Evolutionary conservation across 2,113 vertebrate genomes (phyloP), one percentile per base, ranked within the genome.

Genomic region (Phaethornis superciliosus): DNA sequence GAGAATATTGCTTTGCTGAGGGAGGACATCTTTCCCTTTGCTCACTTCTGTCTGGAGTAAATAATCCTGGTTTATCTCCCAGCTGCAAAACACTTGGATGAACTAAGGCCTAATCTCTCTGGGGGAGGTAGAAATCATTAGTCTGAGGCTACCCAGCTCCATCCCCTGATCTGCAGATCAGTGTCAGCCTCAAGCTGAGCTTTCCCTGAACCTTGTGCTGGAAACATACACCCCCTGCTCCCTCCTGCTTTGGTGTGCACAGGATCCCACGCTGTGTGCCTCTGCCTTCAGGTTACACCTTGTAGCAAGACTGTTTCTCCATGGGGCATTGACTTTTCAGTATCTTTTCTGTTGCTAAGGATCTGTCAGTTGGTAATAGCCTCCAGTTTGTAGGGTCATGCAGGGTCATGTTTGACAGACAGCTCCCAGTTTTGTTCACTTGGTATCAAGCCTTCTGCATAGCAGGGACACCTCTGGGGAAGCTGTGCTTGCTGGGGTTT

Each of bases 341-440:
- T 0, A 1, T 6, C 6, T 9, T 79, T 62, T 1, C 40, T 21
- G 0, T 4, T 23, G 27, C 10, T 3, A 20, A 14, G 26, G 9
- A 1, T 7, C 4, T 4, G 3, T 24, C 51, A 15, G 21, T 21
- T 37, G 23, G 20, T 51, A 42, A 15, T 7, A 35, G 7, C 33
- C 3, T 3, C 18, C 52, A 4, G 15, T 20, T 30, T 49, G 22
- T n/a, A 40, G 54, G 83, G 72, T 71, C 27, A 4, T 11, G 3
- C 1, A 4, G 18, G 54, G 35, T 27, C 46, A 22, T 4, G 1
- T 35, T 6, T 37, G 49, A 15, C 4, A 20, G 49, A 13, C 3
- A 20, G 33, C 21, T 63, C 22, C 42, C 47, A 2, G 33, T 18
- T 4, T 9, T 27, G 0, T 1, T 56, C 0, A 0, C 67, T 52